Conservation (phyloP, 1,140 invertebrate genomes). For the Meloidogyne chitwoodi region DNA sequence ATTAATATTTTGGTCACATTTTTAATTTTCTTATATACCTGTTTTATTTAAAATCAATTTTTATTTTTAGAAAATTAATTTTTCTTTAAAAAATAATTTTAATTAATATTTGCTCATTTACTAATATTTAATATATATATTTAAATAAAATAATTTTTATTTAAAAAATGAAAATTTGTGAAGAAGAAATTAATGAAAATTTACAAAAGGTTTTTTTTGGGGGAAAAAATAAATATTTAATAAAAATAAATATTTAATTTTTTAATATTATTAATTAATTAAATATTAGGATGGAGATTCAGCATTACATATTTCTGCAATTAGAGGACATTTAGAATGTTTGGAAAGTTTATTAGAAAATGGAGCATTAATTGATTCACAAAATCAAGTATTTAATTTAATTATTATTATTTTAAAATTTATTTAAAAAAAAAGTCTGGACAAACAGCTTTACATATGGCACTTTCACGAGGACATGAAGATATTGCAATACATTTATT, state of each 20-base stretch:
- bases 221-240: background rate
- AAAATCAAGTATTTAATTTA: conserved; percentile 62
- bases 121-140: too few relatives aligned
- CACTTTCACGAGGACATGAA: conserved; percentile 66
- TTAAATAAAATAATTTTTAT: background rate
- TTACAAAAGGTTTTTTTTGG: background rate
- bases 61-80: too few relatives aligned
- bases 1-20: too few relatives aligned
- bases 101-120: too few relatives aligned
- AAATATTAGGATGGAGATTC: conserved; percentile 67
- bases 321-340: conserved; percentile 66
- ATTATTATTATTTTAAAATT: background rate
- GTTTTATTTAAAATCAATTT: too few relatives aligned
- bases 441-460: conserved; percentile 68
- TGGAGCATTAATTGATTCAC: conserved; percentile 81
- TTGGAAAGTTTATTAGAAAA: conserved; percentile 85
- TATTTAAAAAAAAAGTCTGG: too few relatives aligned
- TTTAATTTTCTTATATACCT: too few relatives aligned
- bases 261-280: background rate
- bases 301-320: conserved; percentile 65
- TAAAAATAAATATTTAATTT: background rate
- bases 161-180: background rate
- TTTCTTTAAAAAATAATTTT: too few relatives aligned
- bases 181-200: background rate
- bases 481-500: conserved; percentile 80